Evolutionary conservation across 2,113 vertebrate genomes (phyloP).

Genomic region (Trematocara nigrifrons): DNA sequence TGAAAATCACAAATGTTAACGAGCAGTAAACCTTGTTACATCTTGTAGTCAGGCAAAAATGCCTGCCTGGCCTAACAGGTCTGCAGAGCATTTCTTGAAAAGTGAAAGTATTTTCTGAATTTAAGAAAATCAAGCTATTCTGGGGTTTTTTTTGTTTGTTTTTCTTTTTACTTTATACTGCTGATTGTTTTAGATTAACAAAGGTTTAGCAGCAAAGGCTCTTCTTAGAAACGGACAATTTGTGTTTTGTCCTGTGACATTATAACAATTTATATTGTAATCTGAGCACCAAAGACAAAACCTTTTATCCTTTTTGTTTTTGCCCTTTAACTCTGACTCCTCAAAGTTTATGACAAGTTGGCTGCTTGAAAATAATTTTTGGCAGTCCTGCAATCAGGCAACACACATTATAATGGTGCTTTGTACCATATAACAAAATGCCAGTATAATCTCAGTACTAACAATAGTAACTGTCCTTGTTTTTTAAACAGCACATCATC

Average conservation of each 20-base stretch:
- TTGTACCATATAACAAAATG: neutral
- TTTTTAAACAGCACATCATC: neutral
- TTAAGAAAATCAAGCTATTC: neutral
- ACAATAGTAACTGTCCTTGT: neutral
- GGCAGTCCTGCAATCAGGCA: neutral
- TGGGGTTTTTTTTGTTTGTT: fast-evolving
- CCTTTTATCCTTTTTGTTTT: neutral
- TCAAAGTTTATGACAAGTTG: neutral
- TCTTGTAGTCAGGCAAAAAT: neutral
- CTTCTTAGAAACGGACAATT: neutral
- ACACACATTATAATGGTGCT: neutral
- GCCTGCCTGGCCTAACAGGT: neutral
- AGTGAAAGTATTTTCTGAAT: neutral
- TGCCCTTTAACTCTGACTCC: neutral
- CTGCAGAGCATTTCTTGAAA: neutral
- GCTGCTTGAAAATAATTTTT: neutral
- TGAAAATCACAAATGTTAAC: neutral
- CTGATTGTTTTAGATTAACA: neutral
- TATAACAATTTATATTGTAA: neutral
- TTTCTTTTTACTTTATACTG: neutral
- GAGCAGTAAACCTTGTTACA: neutral
- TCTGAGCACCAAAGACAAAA: neutral
- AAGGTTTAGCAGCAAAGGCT: neutral
- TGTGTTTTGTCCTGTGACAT: neutral
- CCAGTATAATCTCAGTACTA: neutral